Evolutionary conservation across 2,113 vertebrate genomes (phyloP).

Genomic region (Noturus placidus): DNA sequence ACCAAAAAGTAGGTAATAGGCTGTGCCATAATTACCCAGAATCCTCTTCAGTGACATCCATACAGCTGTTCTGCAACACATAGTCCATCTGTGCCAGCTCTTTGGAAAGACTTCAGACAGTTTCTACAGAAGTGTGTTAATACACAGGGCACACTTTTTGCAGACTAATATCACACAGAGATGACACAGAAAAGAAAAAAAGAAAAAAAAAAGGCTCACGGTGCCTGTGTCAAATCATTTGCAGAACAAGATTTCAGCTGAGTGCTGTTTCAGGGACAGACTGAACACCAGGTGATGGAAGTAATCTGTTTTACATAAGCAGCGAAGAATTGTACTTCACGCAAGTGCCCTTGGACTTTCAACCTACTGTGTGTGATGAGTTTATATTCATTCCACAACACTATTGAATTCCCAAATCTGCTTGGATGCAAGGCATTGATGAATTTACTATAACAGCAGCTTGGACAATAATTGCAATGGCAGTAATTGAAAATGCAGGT

Average conservation of each 20-base stretch:
- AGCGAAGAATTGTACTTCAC: neutral
- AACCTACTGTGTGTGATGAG: neutral
- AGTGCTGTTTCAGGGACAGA: conserved; percentile 13
- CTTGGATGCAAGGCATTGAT: neutral
- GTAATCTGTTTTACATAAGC: neutral
- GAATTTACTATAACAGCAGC: neutral
- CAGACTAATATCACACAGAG: conserved; percentile 13
- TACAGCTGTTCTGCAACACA: conserved; percentile 3
- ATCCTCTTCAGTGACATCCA: neutral
- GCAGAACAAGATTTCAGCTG: neutral
- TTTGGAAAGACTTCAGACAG: conserved; percentile 3
- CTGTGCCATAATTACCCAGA: conserved; percentile 14
- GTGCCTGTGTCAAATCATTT: conserved; percentile 6
- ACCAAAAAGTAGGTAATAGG: neutral
- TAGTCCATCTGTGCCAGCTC: conserved; percentile 15
- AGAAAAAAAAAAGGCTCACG: neutral
- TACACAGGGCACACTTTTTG: conserved; percentile 10
- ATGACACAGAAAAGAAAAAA: neutral
- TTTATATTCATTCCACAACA: neutral
- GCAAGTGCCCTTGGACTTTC: neutral
- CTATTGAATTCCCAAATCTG: neutral
- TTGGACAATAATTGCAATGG: neutral
- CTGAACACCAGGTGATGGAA: neutral
- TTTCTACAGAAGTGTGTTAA: conserved; percentile 11
- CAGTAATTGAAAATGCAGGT: neutral